phyloP scores from a whole-genome alignment of 1,140 invertebrate genomes.

The Diachasmimorpha longicaudata region DNA sequence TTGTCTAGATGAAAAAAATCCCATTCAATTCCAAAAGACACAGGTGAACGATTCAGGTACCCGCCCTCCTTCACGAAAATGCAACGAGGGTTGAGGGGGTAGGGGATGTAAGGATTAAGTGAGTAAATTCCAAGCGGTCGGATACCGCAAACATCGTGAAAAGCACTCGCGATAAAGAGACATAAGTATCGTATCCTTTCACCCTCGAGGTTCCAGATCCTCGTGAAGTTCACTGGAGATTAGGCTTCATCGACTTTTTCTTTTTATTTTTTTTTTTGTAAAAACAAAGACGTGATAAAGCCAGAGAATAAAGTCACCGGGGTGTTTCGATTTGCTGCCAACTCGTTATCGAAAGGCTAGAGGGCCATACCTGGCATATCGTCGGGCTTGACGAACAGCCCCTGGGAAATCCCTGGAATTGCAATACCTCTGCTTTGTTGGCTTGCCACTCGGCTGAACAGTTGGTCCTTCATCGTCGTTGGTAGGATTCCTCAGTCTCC shows the following conservation, averaged over 20 bases:
- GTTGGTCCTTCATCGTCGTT: not conserved
- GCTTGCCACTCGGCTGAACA: constrained; percentile 4
- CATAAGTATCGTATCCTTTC: not conserved
- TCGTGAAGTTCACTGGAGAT: not conserved
- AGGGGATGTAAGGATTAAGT: too few relatives aligned
- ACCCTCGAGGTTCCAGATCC: not conserved
- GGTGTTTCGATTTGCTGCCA: not conserved
- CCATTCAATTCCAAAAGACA: too few relatives aligned
- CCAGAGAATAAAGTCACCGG: not conserved
- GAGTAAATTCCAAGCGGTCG: not conserved
- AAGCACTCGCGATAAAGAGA: not conserved
- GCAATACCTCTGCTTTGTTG: not conserved
- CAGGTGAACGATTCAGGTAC: too few relatives aligned
- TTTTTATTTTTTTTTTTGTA: not conserved
- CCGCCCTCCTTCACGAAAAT: too few relatives aligned
- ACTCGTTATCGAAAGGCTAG: not conserved
- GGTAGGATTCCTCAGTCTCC: not conserved
- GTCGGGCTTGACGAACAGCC: not conserved
- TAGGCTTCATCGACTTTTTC: not conserved
- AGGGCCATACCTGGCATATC: not conserved
- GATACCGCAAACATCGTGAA: not conserved
- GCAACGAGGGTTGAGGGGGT: too few relatives aligned
- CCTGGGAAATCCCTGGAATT: constrained; percentile 1
- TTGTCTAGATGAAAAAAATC: too few relatives aligned
- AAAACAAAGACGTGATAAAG: not conserved